Base-by-base conservation (phyloP, 2,113 vertebrate genomes). In the Elephas maximus region DNA sequence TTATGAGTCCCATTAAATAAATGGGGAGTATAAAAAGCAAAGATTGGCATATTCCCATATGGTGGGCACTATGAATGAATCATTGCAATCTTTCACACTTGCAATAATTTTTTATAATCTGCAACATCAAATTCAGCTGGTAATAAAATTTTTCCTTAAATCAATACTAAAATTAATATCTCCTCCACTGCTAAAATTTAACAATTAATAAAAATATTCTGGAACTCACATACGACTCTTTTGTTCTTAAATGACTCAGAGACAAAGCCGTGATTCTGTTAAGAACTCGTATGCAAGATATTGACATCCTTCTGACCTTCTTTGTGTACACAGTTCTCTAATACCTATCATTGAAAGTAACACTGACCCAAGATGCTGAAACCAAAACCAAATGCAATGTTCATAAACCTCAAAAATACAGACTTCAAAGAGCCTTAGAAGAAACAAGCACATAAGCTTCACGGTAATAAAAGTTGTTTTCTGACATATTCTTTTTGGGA, bases 111-210 rank as follows among this genome's bases (percentile, higher is more conserved):
- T 85, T 93, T 88, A 97, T 87, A 90, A 92, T 80, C 57, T 84
- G 48, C 94, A 94, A 88, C 45, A 90, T 44, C 24, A 82, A 96
- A 93, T 67, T 74, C 37, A 87, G 24, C 63, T 94, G 92, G 88
- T 81, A 94, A 92, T 92, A 9, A 88, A 94, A 94, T 28, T 80
- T 88, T 94, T 87, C 83, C 65, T 74, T 87, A 92, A 89, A 82
- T 96, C 44, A 82, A 71, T 94, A 92, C 88, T 87, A 90, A 97
- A 95, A 88, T 80, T 94, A 94, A 85, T 14, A 95, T 33, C 53
- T 85, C 80, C 33, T 83, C 62, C 51, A 92, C 8, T 73, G 51
- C 53, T 96, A 67, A 93, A 95, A 93, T 94, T 90, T 93, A 91
- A 85, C 44, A 87, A 87, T 53, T 74, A 94, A 92, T 74, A 69